These are phyloP conservation scores for Oceanodroma tethys DNA, from an alignment of 2,113 vertebrate species.

Conservation along the genomic window DNA sequence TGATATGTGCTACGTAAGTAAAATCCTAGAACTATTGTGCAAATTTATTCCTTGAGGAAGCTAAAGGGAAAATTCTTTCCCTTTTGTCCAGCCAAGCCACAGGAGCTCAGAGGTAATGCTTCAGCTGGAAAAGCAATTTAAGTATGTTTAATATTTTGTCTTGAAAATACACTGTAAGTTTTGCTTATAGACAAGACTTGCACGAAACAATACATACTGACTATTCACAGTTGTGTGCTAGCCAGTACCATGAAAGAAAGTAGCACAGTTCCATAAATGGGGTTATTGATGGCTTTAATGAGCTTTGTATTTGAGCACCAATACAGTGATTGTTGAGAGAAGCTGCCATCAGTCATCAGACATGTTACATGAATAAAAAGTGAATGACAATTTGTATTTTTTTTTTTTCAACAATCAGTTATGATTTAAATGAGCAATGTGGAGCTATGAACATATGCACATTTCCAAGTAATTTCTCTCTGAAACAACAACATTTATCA, in stretches of 20 bases:
- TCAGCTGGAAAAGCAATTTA: slow-evolving; percentile 18
- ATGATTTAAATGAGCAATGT: background rate
- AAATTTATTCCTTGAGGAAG: slow-evolving; percentile 23
- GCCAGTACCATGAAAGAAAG: background rate
- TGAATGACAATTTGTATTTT: background rate
- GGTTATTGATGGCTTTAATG: background rate
- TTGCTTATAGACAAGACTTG: background rate
- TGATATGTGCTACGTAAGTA: background rate
- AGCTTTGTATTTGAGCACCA: background rate
- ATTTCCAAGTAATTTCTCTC: background rate
- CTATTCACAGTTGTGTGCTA: background rate
- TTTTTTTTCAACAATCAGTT: background rate
- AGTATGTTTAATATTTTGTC: background rate
- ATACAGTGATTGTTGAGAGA: background rate
- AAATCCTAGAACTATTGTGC: background rate
- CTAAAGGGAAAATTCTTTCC: background rate
- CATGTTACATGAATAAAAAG: background rate
- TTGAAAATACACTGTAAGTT: background rate
- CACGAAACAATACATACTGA: background rate
- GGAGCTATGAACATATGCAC: background rate
- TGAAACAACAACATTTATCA: background rate
- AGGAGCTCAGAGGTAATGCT: background rate
- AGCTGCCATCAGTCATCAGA: background rate
- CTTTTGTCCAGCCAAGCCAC: slow-evolving; percentile 18
- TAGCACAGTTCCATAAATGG: background rate